phyloP scores from a whole-genome alignment of 2,113 vertebrate genomes.

The Mirounga angustirostris region DNA sequence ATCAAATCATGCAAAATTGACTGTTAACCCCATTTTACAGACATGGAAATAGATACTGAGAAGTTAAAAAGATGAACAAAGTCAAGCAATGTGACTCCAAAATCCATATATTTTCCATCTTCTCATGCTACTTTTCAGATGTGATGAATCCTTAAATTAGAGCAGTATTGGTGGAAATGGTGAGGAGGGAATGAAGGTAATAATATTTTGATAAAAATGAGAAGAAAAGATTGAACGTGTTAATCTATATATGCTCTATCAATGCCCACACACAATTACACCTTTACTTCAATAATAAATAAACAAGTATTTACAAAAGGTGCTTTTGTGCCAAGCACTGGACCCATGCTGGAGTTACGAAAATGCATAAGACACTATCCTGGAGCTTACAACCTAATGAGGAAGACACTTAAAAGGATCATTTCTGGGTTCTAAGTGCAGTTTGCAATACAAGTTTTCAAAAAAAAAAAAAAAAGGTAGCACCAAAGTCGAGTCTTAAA shows the following conservation, averaged over 20 bases:
- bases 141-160: neutral
- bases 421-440: neutral
- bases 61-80: constrained; percentile 42
- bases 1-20: neutral
- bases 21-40: neutral
- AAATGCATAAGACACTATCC: neutral
- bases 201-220: neutral
- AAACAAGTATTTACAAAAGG: neutral
- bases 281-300: neutral
- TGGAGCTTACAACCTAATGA: neutral
- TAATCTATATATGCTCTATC: neutral
- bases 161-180: neutral
- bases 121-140: constrained; percentile 2
- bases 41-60: constrained; percentile 7
- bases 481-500: neutral
- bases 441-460: neutral
- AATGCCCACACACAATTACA: neutral
- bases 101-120: neutral
- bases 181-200: neutral
- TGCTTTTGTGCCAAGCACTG: neutral
- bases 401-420: neutral
- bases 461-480: neutral
- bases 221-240: neutral
- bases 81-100: neutral
- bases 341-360: neutral